These are phyloP conservation scores for Polylopha cassiicola DNA, from an alignment of 2,888 invertebrate genomes.

Conservation along the genomic window DNA sequence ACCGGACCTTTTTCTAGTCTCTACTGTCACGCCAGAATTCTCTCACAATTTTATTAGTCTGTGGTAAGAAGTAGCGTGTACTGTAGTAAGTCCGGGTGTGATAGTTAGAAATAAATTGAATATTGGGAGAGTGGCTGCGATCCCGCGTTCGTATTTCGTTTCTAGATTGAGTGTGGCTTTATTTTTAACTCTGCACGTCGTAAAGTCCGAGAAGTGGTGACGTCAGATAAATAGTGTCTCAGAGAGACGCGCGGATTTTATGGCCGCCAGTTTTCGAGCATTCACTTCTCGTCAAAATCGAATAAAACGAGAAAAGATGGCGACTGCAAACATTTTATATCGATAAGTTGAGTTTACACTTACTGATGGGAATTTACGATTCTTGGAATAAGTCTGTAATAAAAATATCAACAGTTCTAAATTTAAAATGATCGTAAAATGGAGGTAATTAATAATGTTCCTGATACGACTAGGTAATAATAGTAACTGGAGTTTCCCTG, in stretches of 20 bases:
- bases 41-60: conserved; percentile 26
- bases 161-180: conserved; percentile 54
- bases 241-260: conserved; percentile 3
- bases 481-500: no score
- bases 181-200: conserved; percentile 51
- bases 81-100: conserved; percentile 36
- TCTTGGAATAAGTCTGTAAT: no score
- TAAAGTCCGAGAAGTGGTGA: conserved; percentile 30
- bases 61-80: conserved; percentile 30
- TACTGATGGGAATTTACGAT: no score
- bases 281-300: conserved; percentile 17
- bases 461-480: no score
- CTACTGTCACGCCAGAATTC: conserved; percentile 7
- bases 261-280: background rate
- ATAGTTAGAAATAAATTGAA: conserved; percentile 70
- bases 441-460: no score
- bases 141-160: conserved; percentile 44
- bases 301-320: conserved; percentile 11
- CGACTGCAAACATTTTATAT: conserved; percentile 5
- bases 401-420: no score
- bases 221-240: conserved; percentile 30
- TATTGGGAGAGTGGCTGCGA: conserved; percentile 49
- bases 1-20: conserved; percentile 13
- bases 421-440: no score
- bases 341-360: conserved; percentile 7